These are phyloP conservation scores for Idaea straminata DNA, from an alignment of 2,888 invertebrate genomes.

Conservation along the genomic window DNA sequence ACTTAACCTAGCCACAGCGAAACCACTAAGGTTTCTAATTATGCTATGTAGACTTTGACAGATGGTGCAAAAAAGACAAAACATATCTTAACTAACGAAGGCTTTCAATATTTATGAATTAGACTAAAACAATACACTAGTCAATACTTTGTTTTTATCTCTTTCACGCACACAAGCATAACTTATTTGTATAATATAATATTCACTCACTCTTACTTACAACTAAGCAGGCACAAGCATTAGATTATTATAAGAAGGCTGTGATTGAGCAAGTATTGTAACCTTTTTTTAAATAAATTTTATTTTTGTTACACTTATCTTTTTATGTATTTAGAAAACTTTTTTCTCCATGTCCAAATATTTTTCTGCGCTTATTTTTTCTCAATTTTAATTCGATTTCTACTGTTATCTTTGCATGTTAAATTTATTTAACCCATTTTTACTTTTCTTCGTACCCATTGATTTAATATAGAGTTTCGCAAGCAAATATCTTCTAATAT, in stretches of 20 bases:
- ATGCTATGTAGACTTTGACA: too few species aligned
- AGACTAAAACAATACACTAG: background rate
- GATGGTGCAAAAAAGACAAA: background rate
- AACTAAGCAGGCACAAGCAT: slow-evolving; percentile 70
- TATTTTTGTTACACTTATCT: background rate
- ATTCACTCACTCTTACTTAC: slow-evolving; percentile 34
- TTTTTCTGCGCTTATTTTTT: too few species aligned
- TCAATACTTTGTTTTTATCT: background rate
- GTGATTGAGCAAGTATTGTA: slow-evolving; percentile 45
- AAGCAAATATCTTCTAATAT: slow-evolving; percentile 39
- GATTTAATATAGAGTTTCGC: background rate
- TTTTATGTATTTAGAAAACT: slow-evolving; percentile 5
- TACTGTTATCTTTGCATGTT: too few species aligned
- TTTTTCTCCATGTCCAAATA: background rate
- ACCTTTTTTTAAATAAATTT: background rate
- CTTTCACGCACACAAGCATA: slow-evolving; percentile 6
- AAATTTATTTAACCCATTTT: too few species aligned
- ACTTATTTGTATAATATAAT: slow-evolving; percentile 19
- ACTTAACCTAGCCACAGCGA: too few species aligned
- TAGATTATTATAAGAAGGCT: slow-evolving; percentile 51
- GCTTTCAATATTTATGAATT: background rate
- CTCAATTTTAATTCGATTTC: too few species aligned
- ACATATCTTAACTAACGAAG: background rate
- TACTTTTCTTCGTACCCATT: too few species aligned
- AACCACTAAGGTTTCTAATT: too few species aligned